A percentile compares a stretch with the other conserved stretches of the same genome.
phyloP scores from a whole-genome alignment of 2,797 vertebrate species.

The Ctenochaetus hawaiiensis region DNA sequence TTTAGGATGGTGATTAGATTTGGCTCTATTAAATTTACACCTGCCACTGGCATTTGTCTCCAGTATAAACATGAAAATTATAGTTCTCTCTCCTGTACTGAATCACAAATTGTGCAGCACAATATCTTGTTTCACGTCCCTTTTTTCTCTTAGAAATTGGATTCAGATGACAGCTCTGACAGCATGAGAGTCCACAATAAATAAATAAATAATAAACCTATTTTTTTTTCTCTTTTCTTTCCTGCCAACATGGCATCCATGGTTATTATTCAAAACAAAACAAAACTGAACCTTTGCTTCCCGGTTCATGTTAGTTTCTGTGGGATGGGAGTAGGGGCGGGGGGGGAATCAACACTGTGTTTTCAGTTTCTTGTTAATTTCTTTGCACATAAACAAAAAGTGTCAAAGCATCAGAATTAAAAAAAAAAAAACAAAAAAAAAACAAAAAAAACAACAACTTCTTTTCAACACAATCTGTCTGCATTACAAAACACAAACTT shows the following conservation, averaged over 20 bases:
- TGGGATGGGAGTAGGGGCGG: background rate
- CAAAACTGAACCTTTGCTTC: background rate
- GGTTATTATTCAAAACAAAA: background rate
- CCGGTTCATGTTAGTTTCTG: background rate
- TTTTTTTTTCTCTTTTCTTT: background rate
- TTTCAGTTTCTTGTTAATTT: background rate
- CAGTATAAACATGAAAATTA: background rate
- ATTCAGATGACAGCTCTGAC: conserved; percentile 12
- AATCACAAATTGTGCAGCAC: background rate
- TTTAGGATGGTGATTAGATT: background rate
- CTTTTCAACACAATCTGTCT: background rate
- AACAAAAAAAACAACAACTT: background rate
- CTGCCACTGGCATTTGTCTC: conserved; percentile 1
- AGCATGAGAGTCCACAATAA: background rate
- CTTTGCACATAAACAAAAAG: background rate
- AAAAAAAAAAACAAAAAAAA: background rate
- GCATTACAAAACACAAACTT: conserved; percentile 14
- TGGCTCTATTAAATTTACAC: conserved; percentile 1
- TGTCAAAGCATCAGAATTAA: background rate
- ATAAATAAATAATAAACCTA: background rate
- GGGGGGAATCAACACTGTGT: background rate
- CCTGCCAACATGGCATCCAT: background rate
- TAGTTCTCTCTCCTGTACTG: background rate
- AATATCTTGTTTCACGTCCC: background rate
- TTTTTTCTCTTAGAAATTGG: background rate